Base-by-base conservation (phyloP, 2,113 vertebrate genomes). In the Amblyornis subalaris region DNA sequence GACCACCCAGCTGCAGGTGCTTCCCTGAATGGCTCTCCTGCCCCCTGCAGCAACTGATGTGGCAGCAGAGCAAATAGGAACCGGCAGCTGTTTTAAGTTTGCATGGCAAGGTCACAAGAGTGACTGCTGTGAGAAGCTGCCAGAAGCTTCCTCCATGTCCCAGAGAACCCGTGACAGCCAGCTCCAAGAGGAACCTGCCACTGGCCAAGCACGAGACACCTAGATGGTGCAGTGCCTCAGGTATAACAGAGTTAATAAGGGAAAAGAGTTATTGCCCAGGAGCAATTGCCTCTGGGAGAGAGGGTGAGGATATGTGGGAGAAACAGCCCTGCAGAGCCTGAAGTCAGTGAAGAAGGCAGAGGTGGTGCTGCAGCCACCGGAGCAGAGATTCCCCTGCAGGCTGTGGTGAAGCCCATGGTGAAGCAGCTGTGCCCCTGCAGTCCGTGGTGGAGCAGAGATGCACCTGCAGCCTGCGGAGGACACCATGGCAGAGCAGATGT, bases 31-130 rank as follows among this genome's bases (percentile, higher is more conserved):
- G 18, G 28, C 66, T 50, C 1, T 33, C 23, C 47, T 28, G 24
- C 7, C 22, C 11, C 28, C 3, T 14, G 25, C 9, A 2, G 1
- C 38, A 62, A 26, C 25, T 9, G 2, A 12, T 5, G 0, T 12
- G 17, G 28, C 31, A 76, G 25, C 7, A 26, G 35, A 69, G 21
- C 31, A 53, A 61, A 69, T 8, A 24, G 62, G 16, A 58, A 9
- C 24, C 3, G 21, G n/a, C 13, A 13, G 60, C 25, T 58, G 8
- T 33, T 5, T 20, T 18, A 17, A 47, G 12, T 21, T 54, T 69
- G 25, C 48, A 36, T 35, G 62, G 48, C 35, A 12, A 15, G 29
- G 22, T 22, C 69, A 15, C 25, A 54, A 60, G 47, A 25, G 53
- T 19, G 17, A 22, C 9, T 54, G 48, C 40, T 62, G 29, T 31